phyloP scores from a whole-genome alignment of 2,797 vertebrate species.

The Pyrocephalus nanus region DNA sequence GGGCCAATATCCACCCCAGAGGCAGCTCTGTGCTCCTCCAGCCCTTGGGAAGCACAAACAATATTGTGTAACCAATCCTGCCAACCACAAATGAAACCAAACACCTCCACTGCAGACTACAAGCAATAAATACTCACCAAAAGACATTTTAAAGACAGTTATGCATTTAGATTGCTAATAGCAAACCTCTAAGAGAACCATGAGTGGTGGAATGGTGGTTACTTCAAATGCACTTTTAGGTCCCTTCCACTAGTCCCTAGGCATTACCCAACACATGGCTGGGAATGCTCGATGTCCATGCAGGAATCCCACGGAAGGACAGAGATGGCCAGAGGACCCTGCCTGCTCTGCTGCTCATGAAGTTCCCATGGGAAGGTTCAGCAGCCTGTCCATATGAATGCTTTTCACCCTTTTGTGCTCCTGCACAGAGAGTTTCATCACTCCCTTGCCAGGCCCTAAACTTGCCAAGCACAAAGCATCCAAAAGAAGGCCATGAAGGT shows the following conservation, averaged over 20 bases:
- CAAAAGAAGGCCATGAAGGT: background rate
- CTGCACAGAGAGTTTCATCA: background rate
- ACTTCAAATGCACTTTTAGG: background rate
- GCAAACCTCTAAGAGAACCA: background rate
- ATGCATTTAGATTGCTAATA: background rate
- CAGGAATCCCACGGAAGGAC: background rate
- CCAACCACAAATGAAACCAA: background rate
- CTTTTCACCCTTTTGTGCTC: background rate
- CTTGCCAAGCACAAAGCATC: background rate
- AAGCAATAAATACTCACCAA: background rate
- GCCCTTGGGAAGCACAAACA: background rate
- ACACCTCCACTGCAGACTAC: background rate
- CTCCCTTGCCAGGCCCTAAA: background rate
- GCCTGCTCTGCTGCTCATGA: background rate
- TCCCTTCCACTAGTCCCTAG: background rate
- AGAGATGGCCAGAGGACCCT: background rate
- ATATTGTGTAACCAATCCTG: background rate
- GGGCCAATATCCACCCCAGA: background rate
- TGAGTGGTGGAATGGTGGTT: background rate
- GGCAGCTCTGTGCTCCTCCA: background rate
- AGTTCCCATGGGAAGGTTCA: background rate
- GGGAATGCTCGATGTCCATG: background rate
- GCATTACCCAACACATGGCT: accelerated
- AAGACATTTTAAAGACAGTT: background rate
- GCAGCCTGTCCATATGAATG: background rate